Percentiles rank a stretch among this genome's conserved stretches.
These are phyloP conservation scores for Machaerirhynchus nigripectus DNA, from an alignment of 2,113 vertebrate species.

Conservation along the genomic window DNA sequence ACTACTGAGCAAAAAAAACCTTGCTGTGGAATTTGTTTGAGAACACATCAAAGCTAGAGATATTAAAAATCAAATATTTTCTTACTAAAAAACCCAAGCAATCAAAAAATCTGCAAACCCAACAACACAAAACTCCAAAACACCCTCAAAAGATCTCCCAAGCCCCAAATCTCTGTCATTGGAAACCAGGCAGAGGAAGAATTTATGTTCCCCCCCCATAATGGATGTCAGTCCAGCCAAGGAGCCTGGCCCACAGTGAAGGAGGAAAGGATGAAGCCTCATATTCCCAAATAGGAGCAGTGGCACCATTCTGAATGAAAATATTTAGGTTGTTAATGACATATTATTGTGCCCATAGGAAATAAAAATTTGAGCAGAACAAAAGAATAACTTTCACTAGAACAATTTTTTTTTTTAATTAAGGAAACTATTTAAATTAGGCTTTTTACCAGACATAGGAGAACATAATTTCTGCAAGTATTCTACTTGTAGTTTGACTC, in stretches of 20 bases:
- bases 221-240: neutral
- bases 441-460: neutral
- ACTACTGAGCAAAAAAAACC: neutral
- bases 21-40: neutral
- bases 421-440: neutral
- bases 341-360: neutral
- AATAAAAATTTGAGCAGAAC: neutral
- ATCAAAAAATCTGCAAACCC: neutral
- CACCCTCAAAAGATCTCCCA: neutral
- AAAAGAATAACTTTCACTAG: neutral
- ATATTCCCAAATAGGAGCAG: neutral
- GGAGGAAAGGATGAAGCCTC: neutral
- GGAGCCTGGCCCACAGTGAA: accelerated
- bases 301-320: neutral
- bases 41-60: neutral
- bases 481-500: neutral
- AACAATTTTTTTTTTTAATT: neutral
- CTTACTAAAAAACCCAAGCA: neutral
- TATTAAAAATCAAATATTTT: neutral
- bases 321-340: neutral
- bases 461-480: neutral
- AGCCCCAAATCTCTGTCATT: neutral
- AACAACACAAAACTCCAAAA: neutral
- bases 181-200: neutral
- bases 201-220: neutral